phyloP scores from a whole-genome alignment of 2,113 vertebrate species.

The Bos javanicus region DNA sequence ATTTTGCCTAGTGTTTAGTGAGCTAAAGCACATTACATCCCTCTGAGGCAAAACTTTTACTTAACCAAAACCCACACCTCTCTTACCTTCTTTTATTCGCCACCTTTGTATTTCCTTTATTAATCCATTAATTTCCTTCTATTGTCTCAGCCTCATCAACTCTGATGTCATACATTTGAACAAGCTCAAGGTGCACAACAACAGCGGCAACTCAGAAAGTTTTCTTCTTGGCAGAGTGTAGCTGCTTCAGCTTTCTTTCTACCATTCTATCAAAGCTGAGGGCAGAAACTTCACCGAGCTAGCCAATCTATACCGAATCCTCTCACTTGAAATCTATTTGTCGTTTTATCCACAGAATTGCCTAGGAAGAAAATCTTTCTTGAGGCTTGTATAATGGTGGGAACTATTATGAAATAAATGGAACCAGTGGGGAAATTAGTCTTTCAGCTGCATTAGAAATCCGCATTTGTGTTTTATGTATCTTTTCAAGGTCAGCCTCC shows the following conservation, averaged over 20 bases:
- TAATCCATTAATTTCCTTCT: not conserved
- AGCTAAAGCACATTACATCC: not conserved
- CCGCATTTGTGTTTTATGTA: not conserved
- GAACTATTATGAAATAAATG: not conserved
- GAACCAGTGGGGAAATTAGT: not conserved
- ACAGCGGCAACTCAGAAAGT: not conserved
- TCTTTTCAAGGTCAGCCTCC: not conserved
- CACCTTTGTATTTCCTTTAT: not conserved
- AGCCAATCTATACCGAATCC: not conserved
- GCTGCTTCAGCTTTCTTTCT: not conserved
- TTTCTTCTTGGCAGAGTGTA: not conserved
- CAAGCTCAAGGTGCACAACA: not conserved
- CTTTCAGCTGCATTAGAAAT: not conserved
- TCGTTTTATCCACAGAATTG: not conserved
- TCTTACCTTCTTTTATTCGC: not conserved
- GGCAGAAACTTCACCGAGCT: not conserved
- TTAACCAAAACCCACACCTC: not conserved
- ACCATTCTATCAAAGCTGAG: not conserved
- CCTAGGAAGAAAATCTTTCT: slow-evolving; percentile 5
- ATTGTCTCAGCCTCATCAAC: not conserved
- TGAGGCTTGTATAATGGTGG: not conserved
- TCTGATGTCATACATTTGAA: too few species aligned
- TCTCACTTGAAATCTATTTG: not conserved
- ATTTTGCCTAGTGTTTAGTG: not conserved
- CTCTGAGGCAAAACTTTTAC: not conserved